Percentiles rank a stretch among this genome's conserved stretches.
These are phyloP conservation scores for Phainopepla nitens DNA, from an alignment of 2,113 vertebrate genomes.

Conservation along the genomic window DNA sequence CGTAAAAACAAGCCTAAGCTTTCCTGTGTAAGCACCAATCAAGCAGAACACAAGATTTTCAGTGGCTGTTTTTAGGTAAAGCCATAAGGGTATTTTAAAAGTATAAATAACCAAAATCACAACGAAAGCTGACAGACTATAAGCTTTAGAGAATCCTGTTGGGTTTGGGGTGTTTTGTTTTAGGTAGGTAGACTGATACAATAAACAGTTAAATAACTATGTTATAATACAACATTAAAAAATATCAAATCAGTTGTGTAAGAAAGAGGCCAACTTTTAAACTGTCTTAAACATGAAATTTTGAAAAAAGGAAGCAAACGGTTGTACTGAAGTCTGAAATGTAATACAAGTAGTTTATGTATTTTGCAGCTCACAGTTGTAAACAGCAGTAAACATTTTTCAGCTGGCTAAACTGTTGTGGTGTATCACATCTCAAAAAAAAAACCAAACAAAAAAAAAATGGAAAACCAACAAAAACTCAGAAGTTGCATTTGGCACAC, in stretches of 20 bases:
- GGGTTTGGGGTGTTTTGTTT: background rate
- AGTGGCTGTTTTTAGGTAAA: background rate
- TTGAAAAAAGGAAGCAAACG: background rate
- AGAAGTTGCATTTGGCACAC: constrained; percentile 12
- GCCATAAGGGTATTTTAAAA: background rate
- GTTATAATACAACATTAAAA: background rate
- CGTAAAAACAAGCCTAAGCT: background rate
- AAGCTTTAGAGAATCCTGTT: background rate
- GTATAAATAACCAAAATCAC: background rate
- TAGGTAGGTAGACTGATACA: background rate
- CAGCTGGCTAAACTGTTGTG: background rate
- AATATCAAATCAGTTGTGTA: background rate
- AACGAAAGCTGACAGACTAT: background rate
- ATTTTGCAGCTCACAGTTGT: background rate
- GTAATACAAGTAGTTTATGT: background rate
- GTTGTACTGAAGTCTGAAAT: background rate
- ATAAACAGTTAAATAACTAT: background rate
- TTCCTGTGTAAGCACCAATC: background rate
- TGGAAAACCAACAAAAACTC: background rate
- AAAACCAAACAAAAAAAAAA: background rate
- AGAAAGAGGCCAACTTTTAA: background rate
- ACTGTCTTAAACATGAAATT: background rate
- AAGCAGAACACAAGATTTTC: background rate
- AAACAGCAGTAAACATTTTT: background rate
- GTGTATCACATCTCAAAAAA: background rate